Evolutionary conservation across 2,797 vertebrate species (phyloP).

Genomic region (Sparidentex hasta): DNA sequence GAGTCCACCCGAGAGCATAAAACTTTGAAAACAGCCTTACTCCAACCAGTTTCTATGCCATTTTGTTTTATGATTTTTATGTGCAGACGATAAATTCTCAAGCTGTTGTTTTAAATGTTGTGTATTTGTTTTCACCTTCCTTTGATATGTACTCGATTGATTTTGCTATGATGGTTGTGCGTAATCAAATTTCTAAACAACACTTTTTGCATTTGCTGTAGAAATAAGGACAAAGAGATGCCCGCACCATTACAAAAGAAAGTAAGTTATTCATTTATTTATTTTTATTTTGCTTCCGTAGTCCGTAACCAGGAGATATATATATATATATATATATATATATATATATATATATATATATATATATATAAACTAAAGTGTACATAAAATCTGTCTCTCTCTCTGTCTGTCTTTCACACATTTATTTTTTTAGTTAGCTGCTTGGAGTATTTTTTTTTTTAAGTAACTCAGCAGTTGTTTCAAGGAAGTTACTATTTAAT

Average conservation of each 20-base stretch:
- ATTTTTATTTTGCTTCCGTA: not conserved
- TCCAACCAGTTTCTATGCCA: not conserved
- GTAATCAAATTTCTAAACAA: not conserved
- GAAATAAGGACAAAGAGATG: constrained; percentile 83
- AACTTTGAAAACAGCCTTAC: not conserved
- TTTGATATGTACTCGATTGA: not conserved
- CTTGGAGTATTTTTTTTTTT: not conserved
- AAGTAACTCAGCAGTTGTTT: not conserved
- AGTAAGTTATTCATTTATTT: constrained; percentile 66
- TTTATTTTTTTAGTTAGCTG: not conserved
- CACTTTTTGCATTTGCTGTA: constrained; percentile 44
- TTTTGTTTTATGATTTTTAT: not conserved
- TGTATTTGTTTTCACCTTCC: accelerated
- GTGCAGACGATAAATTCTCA: not conserved
- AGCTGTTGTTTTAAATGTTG: not conserved
- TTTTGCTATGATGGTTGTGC: not conserved
- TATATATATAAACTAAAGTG: too few relatives aligned
- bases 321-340: too few relatives aligned
- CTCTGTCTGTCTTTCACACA: not conserved
- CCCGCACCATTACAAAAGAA: constrained; percentile 86
- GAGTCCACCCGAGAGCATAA: constrained; percentile 47
- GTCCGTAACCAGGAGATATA: too few relatives aligned
- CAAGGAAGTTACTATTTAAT: not conserved
- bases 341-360: too few relatives aligned
- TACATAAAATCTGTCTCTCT: too few relatives aligned